These are phyloP conservation scores for Ctenochaetus hawaiiensis DNA, from an alignment of 2,797 vertebrate species.

Conservation along the genomic window DNA sequence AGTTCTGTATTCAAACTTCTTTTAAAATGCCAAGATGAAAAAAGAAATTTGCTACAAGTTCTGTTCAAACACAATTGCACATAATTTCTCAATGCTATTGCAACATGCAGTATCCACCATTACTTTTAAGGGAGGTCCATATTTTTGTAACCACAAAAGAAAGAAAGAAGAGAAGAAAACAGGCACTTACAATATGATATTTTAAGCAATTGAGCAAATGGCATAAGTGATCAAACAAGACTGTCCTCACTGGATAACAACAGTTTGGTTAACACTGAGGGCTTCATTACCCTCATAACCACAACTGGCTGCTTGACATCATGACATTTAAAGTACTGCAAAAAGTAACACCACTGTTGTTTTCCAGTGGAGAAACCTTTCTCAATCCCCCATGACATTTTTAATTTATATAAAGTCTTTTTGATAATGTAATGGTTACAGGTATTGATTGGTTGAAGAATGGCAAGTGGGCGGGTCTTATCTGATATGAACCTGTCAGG, in stretches of 20 bases:
- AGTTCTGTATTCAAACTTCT: too few species aligned
- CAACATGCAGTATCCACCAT: background rate
- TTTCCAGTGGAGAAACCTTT: background rate
- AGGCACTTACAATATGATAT: background rate
- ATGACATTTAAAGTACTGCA: background rate
- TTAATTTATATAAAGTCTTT: too few species aligned
- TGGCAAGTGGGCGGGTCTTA: conserved; percentile 3
- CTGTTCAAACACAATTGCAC: background rate
- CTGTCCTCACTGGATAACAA: background rate
- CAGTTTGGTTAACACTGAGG: background rate
- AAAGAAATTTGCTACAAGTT: background rate
- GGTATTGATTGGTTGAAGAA: background rate
- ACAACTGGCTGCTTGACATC: background rate
- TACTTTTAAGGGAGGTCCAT: background rate
- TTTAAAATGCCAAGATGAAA: background rate
- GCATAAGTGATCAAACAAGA: background rate
- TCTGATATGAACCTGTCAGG: conserved; percentile 10
- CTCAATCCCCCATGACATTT: background rate
- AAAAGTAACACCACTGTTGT: background rate
- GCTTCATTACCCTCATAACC: background rate
- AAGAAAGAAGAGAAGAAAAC: too few species aligned
- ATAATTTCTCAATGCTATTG: background rate
- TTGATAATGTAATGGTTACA: background rate
- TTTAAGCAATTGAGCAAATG: background rate
- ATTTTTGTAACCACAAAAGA: background rate